These are phyloP conservation scores for Colistium nudipinnis DNA, from an alignment of 2,113 vertebrate genomes.

Conservation along the genomic window DNA sequence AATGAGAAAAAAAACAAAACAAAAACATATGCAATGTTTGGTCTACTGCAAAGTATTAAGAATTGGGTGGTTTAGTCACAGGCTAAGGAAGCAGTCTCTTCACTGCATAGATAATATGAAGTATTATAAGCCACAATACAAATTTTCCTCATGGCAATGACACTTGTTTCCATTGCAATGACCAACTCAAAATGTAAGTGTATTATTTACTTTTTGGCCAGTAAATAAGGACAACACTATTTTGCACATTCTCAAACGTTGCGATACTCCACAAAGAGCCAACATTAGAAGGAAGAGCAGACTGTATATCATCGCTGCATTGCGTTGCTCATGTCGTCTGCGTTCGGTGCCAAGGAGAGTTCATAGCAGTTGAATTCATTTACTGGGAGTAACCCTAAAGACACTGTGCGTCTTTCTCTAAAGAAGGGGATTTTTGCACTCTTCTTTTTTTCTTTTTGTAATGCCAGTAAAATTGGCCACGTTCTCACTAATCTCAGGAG, in stretches of 20 bases:
- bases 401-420: constrained; percentile 7
- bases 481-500: constrained; percentile 53
- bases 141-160: neutral
- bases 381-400: constrained; percentile 24
- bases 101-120: too few relatives aligned
- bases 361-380: constrained; percentile 17
- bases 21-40: neutral
- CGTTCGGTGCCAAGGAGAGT: constrained; percentile 9
- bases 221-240: too few relatives aligned
- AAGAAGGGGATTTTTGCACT: constrained; percentile 32
- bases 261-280: too few relatives aligned
- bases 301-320: neutral
- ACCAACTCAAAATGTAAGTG: too few relatives aligned
- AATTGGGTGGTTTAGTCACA: too few relatives aligned
- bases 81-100: too few relatives aligned
- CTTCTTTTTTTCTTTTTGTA: constrained; percentile 37
- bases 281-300: neutral
- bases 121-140: neutral
- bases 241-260: too few relatives aligned
- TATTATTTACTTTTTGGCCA: too few relatives aligned
- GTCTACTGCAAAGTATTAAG: neutral
- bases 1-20: too few relatives aligned
- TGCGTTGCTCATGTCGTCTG: constrained; percentile 27
- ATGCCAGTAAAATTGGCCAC: constrained; percentile 66
- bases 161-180: too few relatives aligned